Evolutionary conservation across 92 coral and sea anemone species (phyloP).

Genomic region (Umimayanthus chanpuru): DNA sequence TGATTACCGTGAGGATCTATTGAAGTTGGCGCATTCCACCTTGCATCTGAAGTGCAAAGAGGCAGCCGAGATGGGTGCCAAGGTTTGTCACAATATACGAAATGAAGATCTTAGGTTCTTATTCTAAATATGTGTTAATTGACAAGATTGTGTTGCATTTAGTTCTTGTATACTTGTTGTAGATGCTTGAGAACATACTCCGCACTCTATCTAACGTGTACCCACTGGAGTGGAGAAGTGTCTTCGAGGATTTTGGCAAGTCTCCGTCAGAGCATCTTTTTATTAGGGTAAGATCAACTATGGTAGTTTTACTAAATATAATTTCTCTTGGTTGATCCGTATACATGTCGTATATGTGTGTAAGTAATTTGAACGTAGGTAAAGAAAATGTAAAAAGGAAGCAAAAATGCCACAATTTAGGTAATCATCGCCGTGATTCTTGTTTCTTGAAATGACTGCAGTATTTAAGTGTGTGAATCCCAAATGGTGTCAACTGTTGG

Average conservation of each 20-base stretch:
- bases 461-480: too few species aligned
- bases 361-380: too few species aligned
- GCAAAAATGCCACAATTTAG: too few species aligned
- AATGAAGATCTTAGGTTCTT: not conserved
- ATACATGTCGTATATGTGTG: too few species aligned
- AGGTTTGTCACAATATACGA: conserved; percentile 52
- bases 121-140: not conserved
- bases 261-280: conserved; percentile 90
- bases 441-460: too few species aligned
- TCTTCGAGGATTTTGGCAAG: conserved; percentile 79
- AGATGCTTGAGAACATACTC: conserved; percentile 89
- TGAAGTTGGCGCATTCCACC: conserved; percentile 64
- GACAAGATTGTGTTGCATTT: not conserved
- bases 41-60: conserved; percentile 89
- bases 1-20: conserved; percentile 71
- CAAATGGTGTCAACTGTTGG: too few species aligned
- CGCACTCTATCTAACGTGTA: conserved; percentile 85
- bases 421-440: too few species aligned
- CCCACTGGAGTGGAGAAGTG: conserved; percentile 94
- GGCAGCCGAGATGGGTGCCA: conserved; percentile 88
- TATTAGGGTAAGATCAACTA: conserved; percentile 74
- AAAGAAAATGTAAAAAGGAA: too few species aligned
- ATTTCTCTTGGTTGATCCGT: too few species aligned
- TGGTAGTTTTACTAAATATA: too few species aligned
- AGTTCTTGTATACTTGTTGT: not conserved